Conservation (phyloP, 2,888 invertebrate species). For the Campaea margaritaria region DNA sequence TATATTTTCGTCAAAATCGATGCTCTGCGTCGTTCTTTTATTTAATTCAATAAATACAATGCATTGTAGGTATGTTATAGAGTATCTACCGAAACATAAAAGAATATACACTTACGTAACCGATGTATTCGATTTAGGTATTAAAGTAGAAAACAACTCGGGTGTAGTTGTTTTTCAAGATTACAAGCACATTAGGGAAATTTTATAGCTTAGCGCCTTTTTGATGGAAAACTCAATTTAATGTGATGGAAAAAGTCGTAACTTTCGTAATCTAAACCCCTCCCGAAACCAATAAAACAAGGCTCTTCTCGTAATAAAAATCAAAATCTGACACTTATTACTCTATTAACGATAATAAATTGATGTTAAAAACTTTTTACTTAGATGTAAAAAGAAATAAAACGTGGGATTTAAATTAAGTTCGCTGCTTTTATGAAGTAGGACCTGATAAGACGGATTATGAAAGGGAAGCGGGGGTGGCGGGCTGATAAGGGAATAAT, state of each 20-base stretch:
- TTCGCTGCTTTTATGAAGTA: conserved; percentile 72
- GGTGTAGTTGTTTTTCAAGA: conserved; percentile 5
- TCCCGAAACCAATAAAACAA: conserved; percentile 23
- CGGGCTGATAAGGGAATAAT: conserved; percentile 76
- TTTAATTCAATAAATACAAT: too few species aligned
- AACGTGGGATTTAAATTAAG: conserved; percentile 74
- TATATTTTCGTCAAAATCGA: too few species aligned
- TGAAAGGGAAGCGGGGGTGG: conserved; percentile 71
- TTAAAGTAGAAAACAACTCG: too few species aligned
- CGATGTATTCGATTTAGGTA: too few species aligned
- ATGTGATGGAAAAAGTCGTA: conserved; percentile 26
- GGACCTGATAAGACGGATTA: conserved; percentile 76
- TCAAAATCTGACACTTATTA: conserved; percentile 46
- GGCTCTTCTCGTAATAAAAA: conserved; percentile 21
- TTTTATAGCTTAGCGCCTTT: conserved; percentile 16
- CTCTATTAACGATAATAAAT: conserved; percentile 55
- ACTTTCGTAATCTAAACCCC: conserved; percentile 14
- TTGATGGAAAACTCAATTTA: conserved; percentile 22
- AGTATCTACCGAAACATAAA: too few species aligned
- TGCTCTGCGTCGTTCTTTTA: too few species aligned
- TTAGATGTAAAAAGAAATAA: conserved; percentile 22
- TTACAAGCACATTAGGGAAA: conserved; percentile 1
- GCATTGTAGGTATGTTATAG: too few species aligned
- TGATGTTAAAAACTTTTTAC: conserved; percentile 64
- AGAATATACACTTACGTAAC: too few species aligned